Percentiles rank a stretch among this genome's conserved stretches.
phyloP scores from a whole-genome alignment of 2,888 invertebrate genomes.

The Hypomecis punctinalis region DNA sequence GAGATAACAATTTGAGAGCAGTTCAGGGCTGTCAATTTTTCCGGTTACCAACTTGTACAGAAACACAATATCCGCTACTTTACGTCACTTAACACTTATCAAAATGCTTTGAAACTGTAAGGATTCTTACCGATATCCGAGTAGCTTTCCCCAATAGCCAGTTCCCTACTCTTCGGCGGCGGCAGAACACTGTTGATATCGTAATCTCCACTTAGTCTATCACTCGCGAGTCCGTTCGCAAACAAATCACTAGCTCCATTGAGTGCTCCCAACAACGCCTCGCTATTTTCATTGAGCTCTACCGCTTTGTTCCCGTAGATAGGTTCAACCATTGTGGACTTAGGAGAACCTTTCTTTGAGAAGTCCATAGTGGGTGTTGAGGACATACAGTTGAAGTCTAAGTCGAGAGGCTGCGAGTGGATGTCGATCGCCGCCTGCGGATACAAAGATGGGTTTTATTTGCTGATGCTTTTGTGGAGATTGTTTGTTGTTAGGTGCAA shows the following conservation, averaged over 20 bases:
- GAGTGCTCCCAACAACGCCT: constrained; percentile 69
- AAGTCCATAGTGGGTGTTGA: constrained; percentile 79
- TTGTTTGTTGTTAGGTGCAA: neutral
- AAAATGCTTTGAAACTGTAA: no score
- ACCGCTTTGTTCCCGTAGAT: constrained; percentile 81
- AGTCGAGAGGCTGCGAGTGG: constrained; percentile 77
- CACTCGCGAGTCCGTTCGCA: constrained; percentile 71
- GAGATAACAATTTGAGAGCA: no score
- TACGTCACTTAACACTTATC: no score
- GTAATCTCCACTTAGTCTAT: constrained; percentile 79
- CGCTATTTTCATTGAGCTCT: constrained; percentile 76
- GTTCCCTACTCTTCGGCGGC: constrained; percentile 78
- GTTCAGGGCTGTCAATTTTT: no score
- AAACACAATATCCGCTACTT: no score
- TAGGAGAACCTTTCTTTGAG: constrained; percentile 77
- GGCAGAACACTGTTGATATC: constrained; percentile 80
- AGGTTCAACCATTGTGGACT: constrained; percentile 73
- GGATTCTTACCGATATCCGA: constrained; percentile 83
- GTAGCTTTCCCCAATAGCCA: constrained; percentile 83
- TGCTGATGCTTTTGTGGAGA: neutral
- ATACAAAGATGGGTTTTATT: constrained; percentile 36
- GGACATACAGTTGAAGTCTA: constrained; percentile 80
- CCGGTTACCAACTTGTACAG: no score
- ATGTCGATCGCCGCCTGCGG: constrained; percentile 73
- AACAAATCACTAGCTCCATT: constrained; percentile 78